phyloP scores from a whole-genome alignment of 2,888 invertebrate species.

The Troilus luridus region DNA sequence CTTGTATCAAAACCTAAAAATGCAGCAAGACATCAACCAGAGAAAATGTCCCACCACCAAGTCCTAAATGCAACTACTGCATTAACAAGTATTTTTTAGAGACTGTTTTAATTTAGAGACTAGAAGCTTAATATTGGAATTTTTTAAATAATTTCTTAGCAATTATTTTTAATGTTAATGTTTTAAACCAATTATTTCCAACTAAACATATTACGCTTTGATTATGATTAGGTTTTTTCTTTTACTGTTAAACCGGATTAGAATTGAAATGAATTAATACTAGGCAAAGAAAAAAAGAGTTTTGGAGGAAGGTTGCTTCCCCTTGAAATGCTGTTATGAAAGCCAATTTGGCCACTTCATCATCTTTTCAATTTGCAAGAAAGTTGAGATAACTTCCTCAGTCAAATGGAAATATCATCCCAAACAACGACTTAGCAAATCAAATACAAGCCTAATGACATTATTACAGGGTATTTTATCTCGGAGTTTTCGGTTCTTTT shows the following conservation, averaged over 20 bases:
- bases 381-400: constrained; percentile 26
- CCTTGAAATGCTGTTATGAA: constrained; percentile 29
- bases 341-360: constrained; percentile 36
- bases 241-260: background rate
- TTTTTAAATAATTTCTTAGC: no score
- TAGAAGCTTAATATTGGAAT: no score
- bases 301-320: background rate
- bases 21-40: no score
- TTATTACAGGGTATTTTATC: background rate
- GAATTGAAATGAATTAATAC: constrained; percentile 17
- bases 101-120: no score
- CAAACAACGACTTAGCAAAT: constrained; percentile 20
- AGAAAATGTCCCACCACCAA: no score
- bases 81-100: no score
- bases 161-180: no score
- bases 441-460: background rate
- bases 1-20: no score
- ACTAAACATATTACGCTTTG: background rate
- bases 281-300: background rate
- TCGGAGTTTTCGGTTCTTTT: background rate
- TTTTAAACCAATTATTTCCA: background rate
- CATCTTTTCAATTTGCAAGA: constrained; percentile 34
- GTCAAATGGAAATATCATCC: constrained; percentile 34
- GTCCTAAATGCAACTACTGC: no score
- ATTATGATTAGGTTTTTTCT: background rate